Conservation (phyloP, 2,113 vertebrate genomes). For the Hippopotamus amphibius region DNA sequence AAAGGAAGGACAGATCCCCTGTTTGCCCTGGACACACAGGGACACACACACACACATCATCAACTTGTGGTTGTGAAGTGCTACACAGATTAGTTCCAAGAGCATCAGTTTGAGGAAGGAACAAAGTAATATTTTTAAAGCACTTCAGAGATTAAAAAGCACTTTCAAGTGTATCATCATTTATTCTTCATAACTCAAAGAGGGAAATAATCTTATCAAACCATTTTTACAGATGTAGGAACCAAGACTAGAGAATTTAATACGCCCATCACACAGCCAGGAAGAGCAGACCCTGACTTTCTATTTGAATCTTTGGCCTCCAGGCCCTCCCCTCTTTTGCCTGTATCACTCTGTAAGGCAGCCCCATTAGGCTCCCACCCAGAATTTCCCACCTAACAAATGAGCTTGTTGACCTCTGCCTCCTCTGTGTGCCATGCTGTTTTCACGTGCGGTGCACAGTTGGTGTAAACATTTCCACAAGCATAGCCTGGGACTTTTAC, state of each 20-base stretch:
- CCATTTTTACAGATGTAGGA: not conserved
- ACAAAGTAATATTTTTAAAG: not conserved
- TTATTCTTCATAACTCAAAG: not conserved
- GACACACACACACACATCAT: not conserved
- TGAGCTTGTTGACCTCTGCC: not conserved
- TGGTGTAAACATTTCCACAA: not conserved
- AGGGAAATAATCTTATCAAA: not conserved
- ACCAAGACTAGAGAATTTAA: not conserved
- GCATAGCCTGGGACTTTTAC: not conserved
- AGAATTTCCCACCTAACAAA: not conserved
- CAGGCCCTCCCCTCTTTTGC: not conserved
- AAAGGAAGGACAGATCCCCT: not conserved
- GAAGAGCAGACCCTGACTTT: not conserved
- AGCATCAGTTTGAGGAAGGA: not conserved
- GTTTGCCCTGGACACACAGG: not conserved
- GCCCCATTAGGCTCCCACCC: too few species aligned
- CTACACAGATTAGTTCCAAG: not conserved
- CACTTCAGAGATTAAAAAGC: not conserved
- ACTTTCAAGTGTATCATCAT: not conserved
- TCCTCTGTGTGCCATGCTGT: not conserved
- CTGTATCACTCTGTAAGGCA: not conserved
- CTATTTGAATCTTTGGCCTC: not conserved
- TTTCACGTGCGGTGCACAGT: not conserved
- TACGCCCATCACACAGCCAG: not conserved
- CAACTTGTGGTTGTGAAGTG: not conserved